Evolutionary conservation across 2,113 vertebrate species (phyloP).

Genomic region (Lepisosteus osseus): DNA sequence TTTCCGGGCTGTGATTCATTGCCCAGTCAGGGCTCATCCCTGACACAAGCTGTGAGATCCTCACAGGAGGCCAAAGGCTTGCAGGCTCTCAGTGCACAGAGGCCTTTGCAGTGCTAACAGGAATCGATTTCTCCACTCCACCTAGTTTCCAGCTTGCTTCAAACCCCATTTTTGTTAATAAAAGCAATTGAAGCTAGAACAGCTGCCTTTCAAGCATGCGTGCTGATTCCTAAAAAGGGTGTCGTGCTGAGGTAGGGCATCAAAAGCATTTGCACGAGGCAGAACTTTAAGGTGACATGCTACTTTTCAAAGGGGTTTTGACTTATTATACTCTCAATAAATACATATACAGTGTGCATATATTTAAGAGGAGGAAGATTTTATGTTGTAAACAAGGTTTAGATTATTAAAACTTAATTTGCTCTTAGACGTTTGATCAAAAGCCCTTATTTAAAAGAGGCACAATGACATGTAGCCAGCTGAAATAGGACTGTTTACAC

Average conservation of each 20-base stretch:
- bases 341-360: too few species aligned
- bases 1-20: slow-evolving; percentile 4
- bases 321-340: too few species aligned
- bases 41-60: background rate
- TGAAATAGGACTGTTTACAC: too few species aligned
- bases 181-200: background rate
- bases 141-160: background rate
- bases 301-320: too few species aligned
- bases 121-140: background rate
- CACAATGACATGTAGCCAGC: too few species aligned
- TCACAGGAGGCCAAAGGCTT: background rate
- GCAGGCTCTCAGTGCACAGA: background rate
- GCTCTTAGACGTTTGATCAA: too few species aligned
- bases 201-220: background rate
- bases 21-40: background rate
- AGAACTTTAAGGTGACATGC: background rate
- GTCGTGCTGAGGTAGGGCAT: background rate
- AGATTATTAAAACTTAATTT: too few species aligned
- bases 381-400: too few species aligned
- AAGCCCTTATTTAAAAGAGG: too few species aligned
- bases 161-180: background rate
- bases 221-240: background rate
- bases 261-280: background rate
- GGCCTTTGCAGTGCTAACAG: background rate
- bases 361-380: too few species aligned